Conservation (phyloP, 2,888 invertebrate genomes). For the Brenthis ino region DNA sequence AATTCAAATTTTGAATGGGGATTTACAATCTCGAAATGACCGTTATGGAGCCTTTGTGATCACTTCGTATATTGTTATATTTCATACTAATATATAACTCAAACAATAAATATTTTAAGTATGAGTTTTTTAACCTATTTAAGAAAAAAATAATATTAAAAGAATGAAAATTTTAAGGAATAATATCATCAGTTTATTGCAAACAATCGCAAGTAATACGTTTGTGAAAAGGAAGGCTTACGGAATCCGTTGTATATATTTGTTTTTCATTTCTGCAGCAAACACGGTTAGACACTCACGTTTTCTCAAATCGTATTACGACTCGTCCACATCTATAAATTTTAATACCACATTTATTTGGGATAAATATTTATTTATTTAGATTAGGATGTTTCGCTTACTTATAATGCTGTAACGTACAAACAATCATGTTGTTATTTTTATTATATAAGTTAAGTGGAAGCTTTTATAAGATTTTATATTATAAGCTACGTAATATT, state of each 20-base stretch:
- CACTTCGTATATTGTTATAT: too few relatives aligned
- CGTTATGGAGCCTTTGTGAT: too few relatives aligned
- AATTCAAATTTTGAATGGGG: too few relatives aligned
- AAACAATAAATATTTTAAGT: too few relatives aligned
- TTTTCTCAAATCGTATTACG: conserved; percentile 18
- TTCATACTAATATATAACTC: too few relatives aligned
- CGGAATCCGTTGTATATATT: conserved; percentile 13
- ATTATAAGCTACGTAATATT: too few relatives aligned
- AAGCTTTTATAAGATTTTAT: too few relatives aligned
- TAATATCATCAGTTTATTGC: neutral
- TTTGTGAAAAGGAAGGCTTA: neutral
- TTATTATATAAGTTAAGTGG: neutral
- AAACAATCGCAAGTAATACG: conserved; percentile 1
- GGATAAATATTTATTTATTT: conserved; percentile 9
- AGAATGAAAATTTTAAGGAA: too few relatives aligned
- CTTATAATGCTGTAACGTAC: neutral
- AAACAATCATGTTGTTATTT: neutral
- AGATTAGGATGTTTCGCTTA: neutral
- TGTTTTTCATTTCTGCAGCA: conserved; percentile 16
- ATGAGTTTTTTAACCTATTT: too few relatives aligned
- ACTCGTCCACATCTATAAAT: neutral
- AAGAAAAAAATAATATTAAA: too few relatives aligned
- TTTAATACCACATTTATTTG: neutral
- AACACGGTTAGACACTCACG: conserved; percentile 11
- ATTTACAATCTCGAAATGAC: too few relatives aligned